phyloP scores from a whole-genome alignment of 2,888 invertebrate genomes.

The Eupsilia transversa region DNA sequence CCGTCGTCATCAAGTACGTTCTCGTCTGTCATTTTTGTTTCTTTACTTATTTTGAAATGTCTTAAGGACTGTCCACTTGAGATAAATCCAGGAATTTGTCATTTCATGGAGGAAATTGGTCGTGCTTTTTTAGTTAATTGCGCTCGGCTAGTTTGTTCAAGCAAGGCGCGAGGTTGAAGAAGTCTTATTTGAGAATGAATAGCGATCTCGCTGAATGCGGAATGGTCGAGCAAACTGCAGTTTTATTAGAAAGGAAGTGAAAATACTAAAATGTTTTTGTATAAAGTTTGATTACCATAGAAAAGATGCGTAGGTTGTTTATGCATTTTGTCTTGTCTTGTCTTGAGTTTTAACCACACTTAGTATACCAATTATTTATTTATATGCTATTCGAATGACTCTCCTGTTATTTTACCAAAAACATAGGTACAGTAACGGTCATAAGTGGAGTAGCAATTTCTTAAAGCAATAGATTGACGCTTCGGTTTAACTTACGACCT shows the following conservation, averaged over 20 bases:
- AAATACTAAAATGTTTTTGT: conserved; percentile 13
- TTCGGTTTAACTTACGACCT: no score
- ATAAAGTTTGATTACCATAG: conserved; percentile 30
- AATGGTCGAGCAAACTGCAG: conserved; percentile 30
- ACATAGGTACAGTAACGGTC: no score
- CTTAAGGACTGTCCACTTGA: conserved; percentile 26
- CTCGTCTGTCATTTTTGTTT: conserved; percentile 47
- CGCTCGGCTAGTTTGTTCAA: conserved; percentile 31
- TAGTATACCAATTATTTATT: background rate
- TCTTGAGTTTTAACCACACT: background rate
- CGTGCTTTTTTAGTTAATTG: conserved; percentile 45
- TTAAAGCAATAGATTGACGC: no score
- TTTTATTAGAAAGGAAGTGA: conserved; percentile 1
- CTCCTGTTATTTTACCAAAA: conserved; percentile 9
- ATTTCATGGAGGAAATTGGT: conserved; percentile 31
- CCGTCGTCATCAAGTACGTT: conserved; percentile 34
- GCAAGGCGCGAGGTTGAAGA: conserved; percentile 27
- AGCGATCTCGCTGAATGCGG: conserved; percentile 43
- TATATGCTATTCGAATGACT: background rate
- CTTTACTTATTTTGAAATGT: conserved; percentile 45
- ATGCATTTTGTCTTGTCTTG: background rate
- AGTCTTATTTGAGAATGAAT: conserved; percentile 50
- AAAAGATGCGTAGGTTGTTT: background rate
- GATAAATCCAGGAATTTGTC: conserved; percentile 46
- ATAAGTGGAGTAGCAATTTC: no score